Evolutionary conservation across 2,888 invertebrate species (phyloP).

Genomic region (Agrotis clavis): DNA sequence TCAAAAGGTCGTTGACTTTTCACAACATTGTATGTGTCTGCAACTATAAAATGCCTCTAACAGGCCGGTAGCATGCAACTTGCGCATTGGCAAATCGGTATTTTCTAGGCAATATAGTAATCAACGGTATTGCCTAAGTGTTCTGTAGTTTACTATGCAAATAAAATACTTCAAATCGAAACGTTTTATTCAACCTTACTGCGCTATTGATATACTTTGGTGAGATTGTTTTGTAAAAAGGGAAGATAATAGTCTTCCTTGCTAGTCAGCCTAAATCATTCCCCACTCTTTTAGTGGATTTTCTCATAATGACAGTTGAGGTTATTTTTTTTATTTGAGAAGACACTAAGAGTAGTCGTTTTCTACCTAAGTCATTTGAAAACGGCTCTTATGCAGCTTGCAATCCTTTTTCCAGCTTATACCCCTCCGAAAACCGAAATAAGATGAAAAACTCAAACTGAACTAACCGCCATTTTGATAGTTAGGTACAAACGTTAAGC

Average conservation of each 20-base stretch:
- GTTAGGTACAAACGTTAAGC: constrained; percentile 10
- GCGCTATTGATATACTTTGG: neutral
- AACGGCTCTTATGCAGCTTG: too few relatives aligned
- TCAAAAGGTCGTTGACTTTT: constrained; percentile 52
- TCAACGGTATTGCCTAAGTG: constrained; percentile 51
- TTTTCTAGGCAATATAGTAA: constrained; percentile 60
- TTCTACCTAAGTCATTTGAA: too few relatives aligned
- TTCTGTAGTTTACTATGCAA: constrained; percentile 36
- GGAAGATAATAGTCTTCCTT: too few relatives aligned
- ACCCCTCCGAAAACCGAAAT: neutral
- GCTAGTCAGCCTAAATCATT: too few relatives aligned
- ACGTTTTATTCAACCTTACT: neutral
- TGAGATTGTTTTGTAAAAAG: constrained; percentile 4
- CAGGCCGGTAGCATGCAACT: constrained; percentile 54
- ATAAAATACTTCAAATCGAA: constrained; percentile 32
- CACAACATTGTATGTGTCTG: constrained; percentile 35
- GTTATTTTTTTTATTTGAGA: too few relatives aligned
- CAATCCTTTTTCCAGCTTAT: neutral
- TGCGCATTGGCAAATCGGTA: constrained; percentile 55
- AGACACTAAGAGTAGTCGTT: too few relatives aligned
- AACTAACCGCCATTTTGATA: constrained; percentile 3
- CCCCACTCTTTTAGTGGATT: too few relatives aligned
- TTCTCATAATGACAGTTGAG: too few relatives aligned
- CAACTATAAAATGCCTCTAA: constrained; percentile 40
- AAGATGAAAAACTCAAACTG: neutral